A percentile compares a stretch with the other conserved stretches of the same genome.
Evolutionary conservation across 35 echinoderm and acorn worm genomes (phyloP).

Genomic region (Stichopus chloronotus): DNA sequence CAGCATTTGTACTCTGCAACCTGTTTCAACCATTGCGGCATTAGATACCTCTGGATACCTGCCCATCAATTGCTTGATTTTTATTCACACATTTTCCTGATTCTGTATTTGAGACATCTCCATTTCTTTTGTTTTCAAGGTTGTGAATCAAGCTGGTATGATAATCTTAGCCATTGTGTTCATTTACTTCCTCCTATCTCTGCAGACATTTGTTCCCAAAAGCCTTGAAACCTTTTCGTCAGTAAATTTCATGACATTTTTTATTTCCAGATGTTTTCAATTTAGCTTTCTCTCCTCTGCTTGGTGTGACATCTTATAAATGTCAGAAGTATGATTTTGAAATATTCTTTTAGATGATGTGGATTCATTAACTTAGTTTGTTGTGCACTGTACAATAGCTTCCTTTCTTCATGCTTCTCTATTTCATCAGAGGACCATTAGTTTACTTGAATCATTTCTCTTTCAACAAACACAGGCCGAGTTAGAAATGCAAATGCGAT

Average conservation of each 20-base stretch:
- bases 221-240: neutral
- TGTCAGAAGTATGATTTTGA: no score
- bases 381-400: neutral
- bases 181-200: neutral
- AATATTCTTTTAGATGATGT: no score
- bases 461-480: constrained; percentile 47
- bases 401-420: neutral
- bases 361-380: no score
- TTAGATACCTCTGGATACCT: no score
- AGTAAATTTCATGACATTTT: neutral
- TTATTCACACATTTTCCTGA: neutral
- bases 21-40: no score
- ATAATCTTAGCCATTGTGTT: neutral
- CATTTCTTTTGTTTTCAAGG: neutral
- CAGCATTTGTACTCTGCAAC: no score
- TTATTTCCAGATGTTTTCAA: no score
- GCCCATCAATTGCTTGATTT: no score
- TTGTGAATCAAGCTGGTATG: neutral
- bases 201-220: neutral
- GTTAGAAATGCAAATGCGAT: constrained; percentile 41
- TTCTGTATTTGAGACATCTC: neutral
- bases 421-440: neutral
- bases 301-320: no score
- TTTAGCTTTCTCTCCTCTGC: no score
- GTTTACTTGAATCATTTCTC: constrained; percentile 12